Conservation (phyloP, 2,888 invertebrate genomes). For the Entomobrya multifasciata region DNA sequence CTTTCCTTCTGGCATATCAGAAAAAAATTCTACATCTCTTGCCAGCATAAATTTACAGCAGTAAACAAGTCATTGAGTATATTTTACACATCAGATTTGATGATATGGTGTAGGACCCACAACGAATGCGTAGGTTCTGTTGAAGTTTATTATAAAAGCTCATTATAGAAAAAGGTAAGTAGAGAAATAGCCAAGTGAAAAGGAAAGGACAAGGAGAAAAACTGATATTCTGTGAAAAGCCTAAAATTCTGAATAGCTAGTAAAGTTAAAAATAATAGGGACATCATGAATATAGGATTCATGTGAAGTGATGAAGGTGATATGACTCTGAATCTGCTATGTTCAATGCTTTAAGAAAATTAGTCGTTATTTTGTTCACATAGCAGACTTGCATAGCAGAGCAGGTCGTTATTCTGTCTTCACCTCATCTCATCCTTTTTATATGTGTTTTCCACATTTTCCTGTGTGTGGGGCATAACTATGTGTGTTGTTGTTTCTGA, state of each 20-base stretch:
- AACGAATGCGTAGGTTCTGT: neutral
- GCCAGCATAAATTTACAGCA: slow-evolving; percentile 23
- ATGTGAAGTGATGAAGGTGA: slow-evolving; percentile 12
- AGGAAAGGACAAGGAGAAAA: neutral
- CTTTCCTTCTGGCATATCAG: slow-evolving; percentile 46
- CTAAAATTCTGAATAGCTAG: neutral
- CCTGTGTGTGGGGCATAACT: neutral
- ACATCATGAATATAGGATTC: neutral
- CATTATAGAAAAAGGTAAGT: slow-evolving; percentile 44
- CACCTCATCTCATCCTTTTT: slow-evolving; percentile 20
- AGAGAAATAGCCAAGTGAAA: neutral
- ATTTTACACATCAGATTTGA: slow-evolving; percentile 35
- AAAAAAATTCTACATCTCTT: slow-evolving; percentile 16
- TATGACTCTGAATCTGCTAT: neutral
- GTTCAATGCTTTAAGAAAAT: neutral
- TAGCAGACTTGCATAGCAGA: neutral
- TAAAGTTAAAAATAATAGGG: slow-evolving; percentile 26
- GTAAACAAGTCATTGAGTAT: slow-evolving; percentile 63
- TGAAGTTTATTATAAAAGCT: slow-evolving; percentile 33
- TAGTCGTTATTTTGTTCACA: neutral
- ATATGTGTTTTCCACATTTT: neutral
- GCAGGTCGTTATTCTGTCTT: slow-evolving; percentile 30
- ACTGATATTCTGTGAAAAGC: neutral
- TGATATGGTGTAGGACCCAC: slow-evolving; percentile 21
- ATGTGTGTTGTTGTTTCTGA: neutral